These are phyloP conservation scores for Plectrocnemia conspersa DNA, from an alignment of 1,140 invertebrate species.

Conservation along the genomic window DNA sequence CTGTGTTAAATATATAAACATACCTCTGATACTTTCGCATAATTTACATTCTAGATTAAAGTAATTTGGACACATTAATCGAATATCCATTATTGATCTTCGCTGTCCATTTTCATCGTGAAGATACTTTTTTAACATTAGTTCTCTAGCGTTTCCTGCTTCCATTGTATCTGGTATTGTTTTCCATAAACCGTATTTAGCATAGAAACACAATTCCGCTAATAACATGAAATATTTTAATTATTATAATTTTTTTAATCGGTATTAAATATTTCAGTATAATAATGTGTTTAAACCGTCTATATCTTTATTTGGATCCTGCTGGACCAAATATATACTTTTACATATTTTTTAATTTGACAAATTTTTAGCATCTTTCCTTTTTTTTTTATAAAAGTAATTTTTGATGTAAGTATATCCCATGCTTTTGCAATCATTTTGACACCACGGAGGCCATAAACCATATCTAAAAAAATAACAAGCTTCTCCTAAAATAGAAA, in stretches of 20 bases:
- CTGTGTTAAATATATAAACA: no score
- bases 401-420: neutral
- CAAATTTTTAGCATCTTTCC: neutral
- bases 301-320: neutral
- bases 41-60: neutral
- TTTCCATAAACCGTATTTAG: slow-evolving; percentile 7
- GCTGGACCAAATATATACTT: neutral
- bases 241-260: no score
- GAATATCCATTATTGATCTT: neutral
- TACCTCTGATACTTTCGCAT: slow-evolving; percentile 2
- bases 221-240: no score
- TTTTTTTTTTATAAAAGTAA: neutral
- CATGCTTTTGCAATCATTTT: neutral
- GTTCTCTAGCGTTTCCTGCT: slow-evolving; percentile 2
- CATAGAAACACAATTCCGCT: slow-evolving; percentile 15
- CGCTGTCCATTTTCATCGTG: neutral
- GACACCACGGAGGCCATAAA: slow-evolving; percentile 14
- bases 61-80: slow-evolving; percentile 10
- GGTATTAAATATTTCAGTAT: neutral
- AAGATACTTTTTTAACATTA: slow-evolving; percentile 11
- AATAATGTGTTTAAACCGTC: neutral
- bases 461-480: slow-evolving; percentile 6
- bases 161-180: neutral
- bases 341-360: slow-evolving; percentile 6
- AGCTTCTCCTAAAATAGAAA: slow-evolving; percentile 3